A percentile compares a stretch with the other conserved stretches of the same genome.
phyloP scores from a whole-genome alignment of 2,113 vertebrate genomes.

The Meles meles region DNA sequence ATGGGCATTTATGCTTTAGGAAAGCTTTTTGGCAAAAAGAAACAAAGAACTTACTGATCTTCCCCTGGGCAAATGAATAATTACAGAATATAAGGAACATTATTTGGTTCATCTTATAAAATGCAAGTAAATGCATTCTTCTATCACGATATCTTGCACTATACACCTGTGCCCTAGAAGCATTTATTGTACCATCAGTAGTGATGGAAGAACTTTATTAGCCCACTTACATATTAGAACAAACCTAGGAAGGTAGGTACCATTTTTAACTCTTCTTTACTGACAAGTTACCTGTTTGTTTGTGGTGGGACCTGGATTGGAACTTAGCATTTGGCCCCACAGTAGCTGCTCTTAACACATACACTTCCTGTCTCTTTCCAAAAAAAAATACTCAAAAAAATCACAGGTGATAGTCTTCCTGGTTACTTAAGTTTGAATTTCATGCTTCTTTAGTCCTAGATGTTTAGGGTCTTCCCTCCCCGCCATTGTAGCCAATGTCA shows the following conservation, averaged over 20 bases:
- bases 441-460: background rate
- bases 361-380: background rate
- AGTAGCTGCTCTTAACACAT: background rate
- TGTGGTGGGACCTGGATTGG: background rate
- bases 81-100: background rate
- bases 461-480: background rate
- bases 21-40: background rate
- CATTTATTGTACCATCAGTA: background rate
- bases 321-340: background rate
- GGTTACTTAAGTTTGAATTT: background rate
- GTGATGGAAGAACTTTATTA: background rate
- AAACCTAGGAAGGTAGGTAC: background rate
- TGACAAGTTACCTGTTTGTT: background rate
- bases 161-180: background rate
- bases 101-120: slow-evolving; percentile 14
- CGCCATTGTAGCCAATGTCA: background rate
- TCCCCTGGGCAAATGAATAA: background rate
- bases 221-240: background rate
- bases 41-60: background rate
- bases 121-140: background rate
- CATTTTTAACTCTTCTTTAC: background rate
- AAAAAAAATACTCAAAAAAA: too few species aligned
- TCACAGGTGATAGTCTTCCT: background rate
- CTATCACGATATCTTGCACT: background rate
- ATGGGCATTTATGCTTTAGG: background rate